Conservation (phyloP, 2,113 vertebrate species). For the Etheostoma spectabile region DNA sequence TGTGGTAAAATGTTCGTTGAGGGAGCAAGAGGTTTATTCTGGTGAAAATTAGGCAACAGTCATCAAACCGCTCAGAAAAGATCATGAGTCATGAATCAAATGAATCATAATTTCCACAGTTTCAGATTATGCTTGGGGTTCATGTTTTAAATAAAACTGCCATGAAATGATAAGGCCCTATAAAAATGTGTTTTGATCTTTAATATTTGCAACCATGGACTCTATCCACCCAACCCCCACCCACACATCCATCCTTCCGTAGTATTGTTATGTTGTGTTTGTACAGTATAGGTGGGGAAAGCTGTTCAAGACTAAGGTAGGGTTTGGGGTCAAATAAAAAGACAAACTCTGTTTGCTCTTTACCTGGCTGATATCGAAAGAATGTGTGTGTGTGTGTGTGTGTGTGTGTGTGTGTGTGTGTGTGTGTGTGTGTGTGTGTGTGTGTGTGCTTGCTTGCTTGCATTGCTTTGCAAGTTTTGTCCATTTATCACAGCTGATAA, state of each 20-base stretch:
- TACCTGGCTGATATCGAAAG: slow-evolving; percentile 60
- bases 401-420: slow-evolving; percentile 16
- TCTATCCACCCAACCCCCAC: background rate
- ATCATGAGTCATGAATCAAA: slow-evolving; percentile 46
- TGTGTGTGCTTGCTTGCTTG: slow-evolving; percentile 5
- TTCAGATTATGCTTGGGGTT: background rate
- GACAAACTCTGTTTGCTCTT: slow-evolving; percentile 50
- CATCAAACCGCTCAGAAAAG: slow-evolving; percentile 14
- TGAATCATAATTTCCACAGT: slow-evolving; percentile 39
- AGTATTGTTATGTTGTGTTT: background rate
- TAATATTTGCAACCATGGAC: slow-evolving; percentile 1
- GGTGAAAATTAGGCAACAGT: slow-evolving; percentile 33
- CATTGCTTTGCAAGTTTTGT: background rate
- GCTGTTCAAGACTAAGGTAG: slow-evolving; percentile 34
- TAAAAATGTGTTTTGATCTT: background rate
- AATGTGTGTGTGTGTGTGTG: slow-evolving; percentile 47
- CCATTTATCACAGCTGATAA: slow-evolving; percentile 29
- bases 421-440: slow-evolving; percentile 19
- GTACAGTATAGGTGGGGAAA: slow-evolving; percentile 4
- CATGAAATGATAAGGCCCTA: background rate
- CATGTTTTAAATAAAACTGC: slow-evolving; percentile 19
- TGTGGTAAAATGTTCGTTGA: slow-evolving; percentile 12
- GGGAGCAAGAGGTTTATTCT: slow-evolving; percentile 9
- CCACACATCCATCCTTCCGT: background rate
- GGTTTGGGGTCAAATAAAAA: slow-evolving; percentile 33